Base-by-base conservation (phyloP, 2,888 invertebrate species). In the Lepidocyrtoides sp. region DNA sequence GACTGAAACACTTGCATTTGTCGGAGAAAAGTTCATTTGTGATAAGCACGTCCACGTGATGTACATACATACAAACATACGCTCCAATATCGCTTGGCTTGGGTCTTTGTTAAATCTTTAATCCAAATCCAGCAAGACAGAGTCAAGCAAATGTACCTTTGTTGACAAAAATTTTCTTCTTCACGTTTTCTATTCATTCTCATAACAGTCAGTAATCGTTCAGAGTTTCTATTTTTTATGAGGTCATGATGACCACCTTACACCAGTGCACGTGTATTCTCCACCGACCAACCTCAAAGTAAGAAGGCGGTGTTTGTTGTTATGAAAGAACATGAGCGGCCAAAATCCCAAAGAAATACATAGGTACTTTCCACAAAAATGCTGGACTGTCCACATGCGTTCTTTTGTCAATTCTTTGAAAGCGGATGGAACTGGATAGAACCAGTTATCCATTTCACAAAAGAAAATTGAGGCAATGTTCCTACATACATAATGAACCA, bases 401-500 rank as follows among this genome's bases (percentile, higher is more conserved):
- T 75, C 75, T 29, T 48, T 44, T 75, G 23, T 44, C 75, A 2
- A 44, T 44, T 75, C 14, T 20, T 10, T 1, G 29, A 79, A 79
- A 57, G 32, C 17, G n/a, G 57, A 54, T 14, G 1, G 10, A 79
- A 32, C 82, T 36, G 14, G 82, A 82, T 36, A 82, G 36, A 63
- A 82, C 82, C 44, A 44, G 82, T 82, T 82, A 41, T 44, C 10
- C 17, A 36, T 20, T 63, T 23, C 60, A 63, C 20, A 60, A 60
- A 82, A 82, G 82, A 82, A 82, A 82, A 23, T 41, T 36, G 41
- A 4, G 32, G 23, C n/a, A n/a, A n/a, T n/a, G n/a, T n/a, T n/a
- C n/a, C n/a, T n/a, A n/a, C n/a, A n/a, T n/a, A n/a, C n/a, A n/a
- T n/a, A n/a, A n/a, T n/a, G n/a, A n/a, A n/a, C n/a, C n/a, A n/a